Base-by-base conservation (phyloP, 2,113 vertebrate genomes). In the Misgurnus anguillicaudatus region DNA sequence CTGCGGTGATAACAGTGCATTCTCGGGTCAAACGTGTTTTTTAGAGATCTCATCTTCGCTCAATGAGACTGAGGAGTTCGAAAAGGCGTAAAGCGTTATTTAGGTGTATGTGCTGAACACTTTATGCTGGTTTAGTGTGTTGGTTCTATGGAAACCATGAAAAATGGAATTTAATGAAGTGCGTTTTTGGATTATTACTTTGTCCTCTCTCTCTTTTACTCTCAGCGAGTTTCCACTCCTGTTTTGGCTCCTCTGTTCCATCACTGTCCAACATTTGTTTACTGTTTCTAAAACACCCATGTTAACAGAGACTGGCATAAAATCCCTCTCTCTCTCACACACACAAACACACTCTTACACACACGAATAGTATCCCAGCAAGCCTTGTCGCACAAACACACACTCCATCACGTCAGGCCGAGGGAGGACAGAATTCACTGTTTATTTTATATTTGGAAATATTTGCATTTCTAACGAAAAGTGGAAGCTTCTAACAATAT, bases 171-270 rank as follows among this genome's bases (percentile, higher is more conserved):
- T 11, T 53, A 53, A 38, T 53, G 0, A 38, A 53, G 17, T 0
- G 7, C n/a, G 19, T 57, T 57, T 57, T 57, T 9, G 17, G 53
- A 19, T 19, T 57, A 57, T 53, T 11, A 53, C 24, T 31, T 70
- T 4, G 5, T 19, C 17, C 55, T 53, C 7, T 51, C 45, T 79
- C 31, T 60, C 65, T 60, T n/a, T 70, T 66, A 58, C 63, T 8
- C 64, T 69, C 47, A 6, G 39, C 8, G 10, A 77, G 71, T 62
- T 83, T 85, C 79, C 71, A 78, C 65, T 81, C 75, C 80, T 70
- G 42, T 82, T 80, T 77, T 75, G 77, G 73, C 55, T 75, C 39
- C 75, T 38, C 21, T 31, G 48, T 75, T 77, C 78, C 72, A 75
- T 75, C 76, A 64, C 75, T 79, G 38, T 67, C 68, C 60, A 17